Percentiles rank a stretch among this genome's conserved stretches.
Evolutionary conservation across 2,888 invertebrate species (phyloP).

Genomic region (Augochlorella aurata): DNA sequence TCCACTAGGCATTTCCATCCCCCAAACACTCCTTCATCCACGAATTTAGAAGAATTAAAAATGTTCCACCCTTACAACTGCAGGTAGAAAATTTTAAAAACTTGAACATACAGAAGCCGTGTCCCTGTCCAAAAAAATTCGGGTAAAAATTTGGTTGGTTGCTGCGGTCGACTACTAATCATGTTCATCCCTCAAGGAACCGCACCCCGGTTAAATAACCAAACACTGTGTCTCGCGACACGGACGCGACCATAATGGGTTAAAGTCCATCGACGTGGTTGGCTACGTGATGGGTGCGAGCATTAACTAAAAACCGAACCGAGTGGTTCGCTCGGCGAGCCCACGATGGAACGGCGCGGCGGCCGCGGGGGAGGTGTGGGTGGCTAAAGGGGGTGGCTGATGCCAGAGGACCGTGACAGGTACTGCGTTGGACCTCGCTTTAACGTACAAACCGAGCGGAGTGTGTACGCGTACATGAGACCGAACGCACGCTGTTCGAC

Average conservation of each 20-base stretch:
- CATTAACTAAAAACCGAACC: slow-evolving; percentile 79
- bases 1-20: too few relatives aligned
- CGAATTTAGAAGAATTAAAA: too few relatives aligned
- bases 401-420: slow-evolving; percentile 61
- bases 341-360: slow-evolving; percentile 59
- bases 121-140: neutral
- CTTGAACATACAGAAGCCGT: too few relatives aligned
- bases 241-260: slow-evolving; percentile 63
- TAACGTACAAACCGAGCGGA: slow-evolving; percentile 65
- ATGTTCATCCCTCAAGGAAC: neutral
- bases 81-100: too few relatives aligned
- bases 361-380: slow-evolving; percentile 35
- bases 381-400: slow-evolving; percentile 33
- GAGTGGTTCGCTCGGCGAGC: slow-evolving; percentile 69
- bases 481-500: slow-evolving; percentile 61
- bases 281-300: slow-evolving; percentile 68
- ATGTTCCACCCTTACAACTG: too few relatives aligned
- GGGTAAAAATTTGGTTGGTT: neutral
- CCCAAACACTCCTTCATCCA: too few relatives aligned
- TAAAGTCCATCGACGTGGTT: slow-evolving; percentile 69
- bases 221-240: slow-evolving; percentile 51
- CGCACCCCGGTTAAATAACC: slow-evolving; percentile 35
- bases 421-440: slow-evolving; percentile 68
- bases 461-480: slow-evolving; percentile 61
- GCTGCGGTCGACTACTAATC: neutral